Percentiles rank a stretch among this genome's conserved stretches.
Conservation (phyloP, 2,113 vertebrate genomes). For the Eclectus roratus region DNA sequence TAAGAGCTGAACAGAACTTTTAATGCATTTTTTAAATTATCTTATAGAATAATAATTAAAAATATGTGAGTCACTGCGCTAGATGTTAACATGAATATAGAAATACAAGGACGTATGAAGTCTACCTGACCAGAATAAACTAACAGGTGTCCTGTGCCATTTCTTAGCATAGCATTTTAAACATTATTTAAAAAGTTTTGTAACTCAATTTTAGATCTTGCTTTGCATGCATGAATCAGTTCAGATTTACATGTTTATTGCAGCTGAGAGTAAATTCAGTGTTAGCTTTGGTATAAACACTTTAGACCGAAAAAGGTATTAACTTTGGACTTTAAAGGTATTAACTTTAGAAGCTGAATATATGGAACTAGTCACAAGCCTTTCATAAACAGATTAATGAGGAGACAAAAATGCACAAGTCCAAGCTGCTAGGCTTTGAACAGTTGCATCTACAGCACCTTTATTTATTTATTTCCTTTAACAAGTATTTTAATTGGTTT, state of each 20-base stretch:
- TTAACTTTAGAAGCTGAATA: conserved; percentile 40
- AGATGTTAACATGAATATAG: background rate
- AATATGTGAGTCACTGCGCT: background rate
- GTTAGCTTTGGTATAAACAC: background rate
- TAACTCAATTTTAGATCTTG: conserved; percentile 3
- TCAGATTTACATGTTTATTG: conserved; percentile 40
- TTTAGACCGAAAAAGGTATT: background rate
- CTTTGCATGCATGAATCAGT: conserved; percentile 2
- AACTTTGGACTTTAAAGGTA: background rate
- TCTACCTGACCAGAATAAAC: background rate
- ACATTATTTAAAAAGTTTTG: background rate
- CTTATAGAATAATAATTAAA: background rate
- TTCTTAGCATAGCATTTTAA: background rate
- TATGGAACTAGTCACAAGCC: conserved; percentile 32
- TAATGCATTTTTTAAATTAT: background rate
- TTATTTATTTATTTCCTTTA: conserved; percentile 52
- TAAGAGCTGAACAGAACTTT: background rate
- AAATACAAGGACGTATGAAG: background rate
- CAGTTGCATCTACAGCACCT: background rate
- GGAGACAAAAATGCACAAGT: conserved; percentile 20
- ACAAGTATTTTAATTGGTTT: conserved; percentile 43
- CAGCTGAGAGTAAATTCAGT: background rate
- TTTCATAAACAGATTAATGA: conserved; percentile 59
- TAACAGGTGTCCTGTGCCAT: background rate
- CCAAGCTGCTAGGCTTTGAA: conserved; percentile 17